phyloP scores from a whole-genome alignment of 1,140 invertebrate species.

The Bombus pyrosoma region DNA sequence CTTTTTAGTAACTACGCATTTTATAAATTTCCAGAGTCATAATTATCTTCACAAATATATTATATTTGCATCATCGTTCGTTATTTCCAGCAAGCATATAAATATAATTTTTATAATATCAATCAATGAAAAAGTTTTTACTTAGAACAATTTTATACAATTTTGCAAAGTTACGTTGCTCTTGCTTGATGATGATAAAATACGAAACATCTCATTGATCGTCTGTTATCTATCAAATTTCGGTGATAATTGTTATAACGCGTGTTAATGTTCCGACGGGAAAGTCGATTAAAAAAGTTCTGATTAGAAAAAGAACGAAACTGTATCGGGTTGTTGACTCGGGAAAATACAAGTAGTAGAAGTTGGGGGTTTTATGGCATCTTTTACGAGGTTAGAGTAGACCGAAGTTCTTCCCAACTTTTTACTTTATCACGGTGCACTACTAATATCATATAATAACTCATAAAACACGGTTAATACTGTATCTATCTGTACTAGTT shows the following conservation, averaged over 20 bases:
- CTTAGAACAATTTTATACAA: too few species aligned
- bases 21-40: too few species aligned
- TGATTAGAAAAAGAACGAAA: neutral
- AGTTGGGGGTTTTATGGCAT: conserved; percentile 5
- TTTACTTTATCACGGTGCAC: conserved; percentile 30
- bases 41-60: too few species aligned
- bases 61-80: too few species aligned
- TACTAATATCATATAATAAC: conserved; percentile 24
- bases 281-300: neutral
- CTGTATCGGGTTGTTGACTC: conserved; percentile 4
- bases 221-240: neutral
- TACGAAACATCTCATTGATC: neutral
- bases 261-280: neutral
- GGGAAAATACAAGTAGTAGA: conserved; percentile 4
- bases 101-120: too few species aligned
- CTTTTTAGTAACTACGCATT: too few species aligned
- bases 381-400: conserved; percentile 19
- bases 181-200: neutral
- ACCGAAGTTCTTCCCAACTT: conserved; percentile 21
- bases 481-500: conserved; percentile 11
- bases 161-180: neutral
- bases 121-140: too few species aligned
- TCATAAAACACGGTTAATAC: conserved; percentile 25
- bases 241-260: neutral
- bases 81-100: too few species aligned